Base-by-base conservation (phyloP, 2,113 vertebrate genomes). In the Parus major region DNA sequence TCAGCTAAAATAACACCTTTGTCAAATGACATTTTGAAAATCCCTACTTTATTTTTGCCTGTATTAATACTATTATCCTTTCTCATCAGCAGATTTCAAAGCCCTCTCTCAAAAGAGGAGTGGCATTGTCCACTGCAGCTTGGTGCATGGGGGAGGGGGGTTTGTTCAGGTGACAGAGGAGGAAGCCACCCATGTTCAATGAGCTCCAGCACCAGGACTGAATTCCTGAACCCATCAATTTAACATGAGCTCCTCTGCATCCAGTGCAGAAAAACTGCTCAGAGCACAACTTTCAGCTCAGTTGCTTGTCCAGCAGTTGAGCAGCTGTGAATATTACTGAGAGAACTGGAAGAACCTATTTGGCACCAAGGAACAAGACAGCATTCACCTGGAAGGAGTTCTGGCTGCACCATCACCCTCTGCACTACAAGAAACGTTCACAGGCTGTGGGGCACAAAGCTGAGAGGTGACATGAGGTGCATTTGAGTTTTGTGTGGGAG, bases 1-100 rank as follows among this genome's bases (percentile, higher is more conserved):
- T 93, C 88, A 90, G 56, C 87, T 90, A 29, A 90, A 92, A 73
- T 76, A 44, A 50, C 18, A 29, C 27, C 41, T 90, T 79, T 86
- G 61, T 42, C 82, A 88, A 64, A 20, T 83, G 90, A 88, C 76
- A 60, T 60, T 90, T 86, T 92, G 88, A 88, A 94, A 95, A 72
- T 72, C 82, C 28, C 68, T 71, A 28, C 41, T 83, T 86, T 86
- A 27, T 82, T 86, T 92, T 88, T 56, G 27, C 28, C 64, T 92
- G 1, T 64, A 8, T 63, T 72, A 28, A 50, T 81, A 39, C 47
- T 55, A 28, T 68, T 52, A 13, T 21, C 44, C 50, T 86, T 92
- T 86, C 68, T 88, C 25, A 76, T 64, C 39, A 56, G 75, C 23
- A 56, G 63, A 52, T 86, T 81, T 86, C 82, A 83, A 86, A 94